These are phyloP conservation scores for Agrotis segetum DNA, from an alignment of 2,888 invertebrate species.

Conservation along the genomic window DNA sequence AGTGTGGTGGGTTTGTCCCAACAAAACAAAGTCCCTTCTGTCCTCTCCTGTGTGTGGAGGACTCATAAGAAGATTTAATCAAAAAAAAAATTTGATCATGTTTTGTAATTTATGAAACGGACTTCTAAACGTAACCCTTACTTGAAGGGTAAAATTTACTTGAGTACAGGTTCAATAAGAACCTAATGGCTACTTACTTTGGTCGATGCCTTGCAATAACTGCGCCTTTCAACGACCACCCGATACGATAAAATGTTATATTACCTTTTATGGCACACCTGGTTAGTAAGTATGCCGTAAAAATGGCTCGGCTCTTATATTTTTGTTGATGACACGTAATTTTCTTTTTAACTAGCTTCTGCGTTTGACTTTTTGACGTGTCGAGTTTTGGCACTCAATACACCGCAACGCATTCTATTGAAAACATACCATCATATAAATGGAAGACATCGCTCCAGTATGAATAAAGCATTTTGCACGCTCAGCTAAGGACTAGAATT, in stretches of 20 bases:
- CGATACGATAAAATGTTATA: constrained; percentile 20
- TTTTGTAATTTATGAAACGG: neutral
- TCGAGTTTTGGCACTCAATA: no score
- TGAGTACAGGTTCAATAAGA: neutral
- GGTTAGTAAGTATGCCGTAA: constrained; percentile 1
- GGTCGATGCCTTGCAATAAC: constrained; percentile 1
- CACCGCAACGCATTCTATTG: no score
- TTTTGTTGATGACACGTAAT: neutral
- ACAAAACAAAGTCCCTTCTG: no score
- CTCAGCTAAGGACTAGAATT: no score
- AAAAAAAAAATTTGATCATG: no score
- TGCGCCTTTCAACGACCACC: neutral
- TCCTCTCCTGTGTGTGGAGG: no score
- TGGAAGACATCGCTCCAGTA: no score
- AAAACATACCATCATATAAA: no score
- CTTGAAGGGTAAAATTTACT: neutral
- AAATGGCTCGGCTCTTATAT: neutral
- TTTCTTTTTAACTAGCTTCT: neutral
- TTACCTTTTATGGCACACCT: constrained; percentile 19
- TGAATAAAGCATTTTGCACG: no score
- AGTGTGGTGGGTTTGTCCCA: no score
- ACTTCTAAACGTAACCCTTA: neutral
- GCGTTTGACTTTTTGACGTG: no score
- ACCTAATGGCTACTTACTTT: constrained; percentile 20
- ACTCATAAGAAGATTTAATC: no score